These are phyloP conservation scores for Brevimyrus niger DNA, from an alignment of 2,113 vertebrate species.

Conservation along the genomic window DNA sequence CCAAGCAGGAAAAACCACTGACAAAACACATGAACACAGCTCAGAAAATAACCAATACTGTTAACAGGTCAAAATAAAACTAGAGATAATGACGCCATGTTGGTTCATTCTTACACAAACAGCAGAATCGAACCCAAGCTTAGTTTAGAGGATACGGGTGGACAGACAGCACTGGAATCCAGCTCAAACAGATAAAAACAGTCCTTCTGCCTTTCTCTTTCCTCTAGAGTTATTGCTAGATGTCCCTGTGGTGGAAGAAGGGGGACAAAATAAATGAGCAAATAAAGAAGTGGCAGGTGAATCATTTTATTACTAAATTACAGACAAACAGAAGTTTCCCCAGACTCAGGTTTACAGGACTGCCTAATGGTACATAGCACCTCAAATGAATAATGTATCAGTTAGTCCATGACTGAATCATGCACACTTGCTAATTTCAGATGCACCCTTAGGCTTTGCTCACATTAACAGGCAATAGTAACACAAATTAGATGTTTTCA, in stretches of 20 bases:
- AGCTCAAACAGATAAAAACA: constrained; percentile 94
- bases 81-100: not conserved
- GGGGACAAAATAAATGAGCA: not conserved
- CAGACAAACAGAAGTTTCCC: not conserved
- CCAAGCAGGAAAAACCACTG: constrained; percentile 69
- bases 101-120: constrained; percentile 72
- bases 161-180: constrained; percentile 76
- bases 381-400: not conserved
- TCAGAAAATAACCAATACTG: not conserved
- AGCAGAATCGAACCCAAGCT: constrained; percentile 82
- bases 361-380: not conserved
- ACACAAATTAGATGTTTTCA: not conserved
- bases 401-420: not conserved
- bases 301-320: not conserved
- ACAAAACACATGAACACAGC: not conserved
- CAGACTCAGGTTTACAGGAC: not conserved
- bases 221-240: constrained; percentile 67
- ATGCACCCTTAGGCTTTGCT: not conserved
- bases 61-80: not conserved
- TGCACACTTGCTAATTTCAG: not conserved
- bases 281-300: not conserved
- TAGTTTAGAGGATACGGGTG: constrained; percentile 62
- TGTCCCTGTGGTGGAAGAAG: constrained; percentile 51
- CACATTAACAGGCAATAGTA: not conserved
- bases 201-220: constrained; percentile 59